A percentile compares a stretch with the other conserved stretches of the same genome.
phyloP scores from a whole-genome alignment of 2,113 vertebrate genomes.

The Thomomys bottae region DNA sequence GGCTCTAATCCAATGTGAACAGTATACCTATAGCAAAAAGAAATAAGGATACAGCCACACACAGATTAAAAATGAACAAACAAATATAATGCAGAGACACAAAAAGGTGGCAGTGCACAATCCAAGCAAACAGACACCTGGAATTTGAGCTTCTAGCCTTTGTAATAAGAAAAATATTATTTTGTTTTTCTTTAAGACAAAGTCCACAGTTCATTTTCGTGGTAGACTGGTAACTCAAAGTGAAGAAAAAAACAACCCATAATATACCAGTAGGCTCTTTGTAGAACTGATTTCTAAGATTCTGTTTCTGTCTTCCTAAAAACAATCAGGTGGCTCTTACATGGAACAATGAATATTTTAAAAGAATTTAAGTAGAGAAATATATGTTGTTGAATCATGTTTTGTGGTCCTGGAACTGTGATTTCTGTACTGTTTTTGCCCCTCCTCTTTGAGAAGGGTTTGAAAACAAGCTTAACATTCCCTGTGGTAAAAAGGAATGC shows the following conservation, averaged over 20 bases:
- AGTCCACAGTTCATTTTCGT: background rate
- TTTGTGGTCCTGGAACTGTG: background rate
- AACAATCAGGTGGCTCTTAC: background rate
- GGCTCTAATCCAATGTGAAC: background rate
- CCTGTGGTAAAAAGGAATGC: constrained; percentile 44
- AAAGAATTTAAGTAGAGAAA: background rate
- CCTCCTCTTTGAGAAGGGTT: constrained; percentile 48
- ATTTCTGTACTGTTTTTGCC: constrained; percentile 21
- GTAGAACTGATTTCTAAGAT: background rate
- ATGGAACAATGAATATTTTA: background rate
- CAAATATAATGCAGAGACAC: background rate
- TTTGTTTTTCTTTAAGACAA: background rate
- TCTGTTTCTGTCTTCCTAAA: background rate
- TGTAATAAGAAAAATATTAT: background rate
- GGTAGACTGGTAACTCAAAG: background rate
- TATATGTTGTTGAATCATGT: background rate
- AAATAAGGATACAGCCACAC: background rate
- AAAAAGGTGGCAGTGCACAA: background rate
- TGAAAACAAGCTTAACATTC: constrained; percentile 64
- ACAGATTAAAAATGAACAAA: background rate
- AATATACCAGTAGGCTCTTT: background rate
- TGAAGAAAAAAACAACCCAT: background rate
- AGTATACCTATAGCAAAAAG: background rate
- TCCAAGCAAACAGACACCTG: background rate
- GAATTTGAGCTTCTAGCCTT: background rate